Conservation (phyloP, 2,113 vertebrate genomes). For the Lagopus muta region DNA sequence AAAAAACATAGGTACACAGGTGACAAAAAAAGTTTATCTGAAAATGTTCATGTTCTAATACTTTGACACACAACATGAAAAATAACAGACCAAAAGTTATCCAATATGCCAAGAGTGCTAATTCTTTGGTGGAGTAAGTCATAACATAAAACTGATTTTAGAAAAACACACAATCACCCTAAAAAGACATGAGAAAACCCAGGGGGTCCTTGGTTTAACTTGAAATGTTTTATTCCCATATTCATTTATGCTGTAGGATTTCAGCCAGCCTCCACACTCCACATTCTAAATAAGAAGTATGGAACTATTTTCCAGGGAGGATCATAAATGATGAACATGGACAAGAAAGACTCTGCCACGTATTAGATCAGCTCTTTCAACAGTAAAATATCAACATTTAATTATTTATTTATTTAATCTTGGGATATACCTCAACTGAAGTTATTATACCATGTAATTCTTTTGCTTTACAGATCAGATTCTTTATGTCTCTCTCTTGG, state of each 20-base stretch:
- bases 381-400: not conserved
- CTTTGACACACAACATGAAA: accelerated
- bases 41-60: not conserved
- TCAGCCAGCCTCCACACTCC: not conserved
- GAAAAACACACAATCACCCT: not conserved
- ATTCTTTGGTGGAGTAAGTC: not conserved
- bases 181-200: not conserved
- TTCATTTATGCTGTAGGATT: not conserved
- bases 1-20: not conserved
- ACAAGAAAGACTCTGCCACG: not conserved
- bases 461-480: not conserved
- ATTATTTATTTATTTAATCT: not conserved
- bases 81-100: not conserved
- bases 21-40: not conserved
- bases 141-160: not conserved
- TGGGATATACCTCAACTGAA: not conserved
- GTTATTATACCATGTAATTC: accelerated
- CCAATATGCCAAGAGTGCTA: not conserved
- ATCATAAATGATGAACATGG: not conserved
- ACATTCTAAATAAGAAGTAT: not conserved
- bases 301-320: not conserved
- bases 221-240: not conserved
- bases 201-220: not conserved
- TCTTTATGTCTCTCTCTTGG: not conserved
- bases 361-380: not conserved